Percentiles rank a stretch among this genome's conserved stretches.
Conservation (phyloP, 2,797 vertebrate species). For the Epinephelus awoara region DNA sequence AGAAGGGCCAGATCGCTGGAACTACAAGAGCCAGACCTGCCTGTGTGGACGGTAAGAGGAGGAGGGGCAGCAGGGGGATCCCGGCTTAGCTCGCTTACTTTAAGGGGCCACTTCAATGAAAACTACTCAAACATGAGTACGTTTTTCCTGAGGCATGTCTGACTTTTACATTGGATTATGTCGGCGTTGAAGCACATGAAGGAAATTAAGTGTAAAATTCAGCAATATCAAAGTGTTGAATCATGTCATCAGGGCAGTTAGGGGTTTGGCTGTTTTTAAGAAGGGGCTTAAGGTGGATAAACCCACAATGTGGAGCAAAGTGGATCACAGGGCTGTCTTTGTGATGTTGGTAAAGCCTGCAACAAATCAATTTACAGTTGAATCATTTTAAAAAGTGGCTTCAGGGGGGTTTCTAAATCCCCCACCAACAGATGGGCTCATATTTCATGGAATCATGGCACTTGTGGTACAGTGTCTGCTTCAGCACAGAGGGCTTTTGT, state of each 20-base stretch:
- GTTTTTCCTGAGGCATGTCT: constrained; percentile 34
- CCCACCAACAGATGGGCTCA: constrained; percentile 62
- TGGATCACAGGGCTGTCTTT: constrained; percentile 69
- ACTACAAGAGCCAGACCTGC: constrained; percentile 98
- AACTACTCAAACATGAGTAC: constrained; percentile 38
- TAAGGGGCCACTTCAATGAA: constrained; percentile 34
- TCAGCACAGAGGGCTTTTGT: not conserved
- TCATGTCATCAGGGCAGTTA: constrained; percentile 36
- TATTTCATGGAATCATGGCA: constrained; percentile 59
- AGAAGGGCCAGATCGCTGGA: constrained; percentile 98
- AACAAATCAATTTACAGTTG: constrained; percentile 65
- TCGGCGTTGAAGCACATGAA: constrained; percentile 15
- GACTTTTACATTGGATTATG: constrained; percentile 23
- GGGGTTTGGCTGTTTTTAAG: constrained; percentile 52
- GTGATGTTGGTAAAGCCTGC: constrained; percentile 56
- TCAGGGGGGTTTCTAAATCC: constrained; percentile 61
- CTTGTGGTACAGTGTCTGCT: constrained; percentile 35
- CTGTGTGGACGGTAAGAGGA: constrained; percentile 96
- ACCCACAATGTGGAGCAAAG: constrained; percentile 58
- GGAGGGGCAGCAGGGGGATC: not conserved
- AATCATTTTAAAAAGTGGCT: constrained; percentile 64
- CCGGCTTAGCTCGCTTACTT: constrained; percentile 34
- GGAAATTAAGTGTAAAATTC: constrained; percentile 35
- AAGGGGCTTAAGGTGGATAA: constrained; percentile 65
- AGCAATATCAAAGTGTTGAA: constrained; percentile 22